Percentiles rank a stretch among this genome's conserved stretches.
phyloP scores from a whole-genome alignment of 37 sponge, comb jelly and placozoan species.

The Spongia lamella region DNA sequence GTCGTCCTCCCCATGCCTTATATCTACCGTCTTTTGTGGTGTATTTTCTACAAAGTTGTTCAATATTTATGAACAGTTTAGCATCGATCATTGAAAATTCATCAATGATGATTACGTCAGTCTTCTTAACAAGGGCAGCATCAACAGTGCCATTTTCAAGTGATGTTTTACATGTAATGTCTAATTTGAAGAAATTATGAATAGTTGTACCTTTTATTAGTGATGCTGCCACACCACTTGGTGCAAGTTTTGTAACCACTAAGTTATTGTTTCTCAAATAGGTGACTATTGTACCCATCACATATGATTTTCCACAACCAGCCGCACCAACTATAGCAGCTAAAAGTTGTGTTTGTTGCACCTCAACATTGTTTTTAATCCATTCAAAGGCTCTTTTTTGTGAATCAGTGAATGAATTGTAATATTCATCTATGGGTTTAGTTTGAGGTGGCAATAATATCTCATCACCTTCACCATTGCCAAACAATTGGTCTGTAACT shows the following conservation, averaged over 20 bases:
- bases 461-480: not conserved
- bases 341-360: too few relatives aligned
- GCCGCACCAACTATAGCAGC: constrained; percentile 16
- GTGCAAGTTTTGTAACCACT: constrained; percentile 19
- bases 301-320: too few relatives aligned
- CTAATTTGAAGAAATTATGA: constrained; percentile 14
- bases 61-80: not conserved
- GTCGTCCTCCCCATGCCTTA: constrained; percentile 14
- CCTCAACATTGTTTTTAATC: too few relatives aligned
- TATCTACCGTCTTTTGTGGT: too few relatives aligned
- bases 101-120: constrained; percentile 14
- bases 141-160: constrained; percentile 20
- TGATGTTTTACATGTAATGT: constrained; percentile 3
- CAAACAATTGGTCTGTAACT: constrained; percentile 1
- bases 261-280: not conserved
- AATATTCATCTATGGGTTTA: not conserved
- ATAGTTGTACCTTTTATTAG: too few relatives aligned
- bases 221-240: too few relatives aligned
- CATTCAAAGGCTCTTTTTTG: constrained; percentile 14
- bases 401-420: not conserved
- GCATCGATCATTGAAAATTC: constrained; percentile 24
- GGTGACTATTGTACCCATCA: constrained; percentile 2
- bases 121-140: constrained; percentile 2
- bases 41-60: too few relatives aligned
- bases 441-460: not conserved